Conservation (phyloP, 2,113 vertebrate genomes). For the Myanophis thanlyinensis region DNA sequence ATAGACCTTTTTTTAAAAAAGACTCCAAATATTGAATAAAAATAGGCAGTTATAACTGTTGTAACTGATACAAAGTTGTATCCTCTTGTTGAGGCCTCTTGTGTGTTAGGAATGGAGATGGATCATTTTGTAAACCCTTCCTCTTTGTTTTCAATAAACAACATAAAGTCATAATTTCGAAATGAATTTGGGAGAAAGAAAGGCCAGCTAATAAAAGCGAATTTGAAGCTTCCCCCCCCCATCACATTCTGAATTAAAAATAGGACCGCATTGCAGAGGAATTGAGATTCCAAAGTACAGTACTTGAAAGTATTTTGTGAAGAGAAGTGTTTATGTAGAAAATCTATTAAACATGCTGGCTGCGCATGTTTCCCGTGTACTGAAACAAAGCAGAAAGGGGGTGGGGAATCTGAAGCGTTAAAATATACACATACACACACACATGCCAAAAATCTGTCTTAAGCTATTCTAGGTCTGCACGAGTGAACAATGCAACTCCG, state of each 20-base stretch:
- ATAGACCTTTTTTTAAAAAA: conserved; percentile 24
- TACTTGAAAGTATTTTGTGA: conserved; percentile 63
- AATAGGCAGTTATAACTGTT: not conserved
- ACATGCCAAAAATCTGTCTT: not conserved
- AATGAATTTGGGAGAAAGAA: conserved; percentile 21
- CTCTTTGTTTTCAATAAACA: conserved; percentile 30
- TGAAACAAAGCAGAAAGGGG: conserved; percentile 61
- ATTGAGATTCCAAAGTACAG: conserved; percentile 50
- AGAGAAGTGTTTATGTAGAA: conserved; percentile 53
- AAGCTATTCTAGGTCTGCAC: not conserved
- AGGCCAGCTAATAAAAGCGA: conserved; percentile 38
- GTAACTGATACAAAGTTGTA: conserved; percentile 61
- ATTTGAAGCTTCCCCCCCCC: conserved; percentile 41
- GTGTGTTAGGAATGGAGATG: conserved; percentile 21
- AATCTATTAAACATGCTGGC: conserved; percentile 41
- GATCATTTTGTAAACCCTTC: conserved; percentile 67
- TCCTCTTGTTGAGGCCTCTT: conserved; percentile 45
- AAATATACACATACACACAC: not conserved
- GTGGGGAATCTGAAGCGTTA: not conserved
- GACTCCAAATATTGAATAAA: not conserved
- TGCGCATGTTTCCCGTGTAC: conserved; percentile 47
- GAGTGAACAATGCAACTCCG: conserved; percentile 33
- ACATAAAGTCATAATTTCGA: conserved; percentile 57
- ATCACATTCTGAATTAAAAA: conserved; percentile 69
- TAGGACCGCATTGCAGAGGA: conserved; percentile 78